A percentile compares a stretch with the other conserved stretches of the same genome.
These are phyloP conservation scores for Tetropium fuscum DNA, from an alignment of 2,888 invertebrate genomes.

Conservation along the genomic window DNA sequence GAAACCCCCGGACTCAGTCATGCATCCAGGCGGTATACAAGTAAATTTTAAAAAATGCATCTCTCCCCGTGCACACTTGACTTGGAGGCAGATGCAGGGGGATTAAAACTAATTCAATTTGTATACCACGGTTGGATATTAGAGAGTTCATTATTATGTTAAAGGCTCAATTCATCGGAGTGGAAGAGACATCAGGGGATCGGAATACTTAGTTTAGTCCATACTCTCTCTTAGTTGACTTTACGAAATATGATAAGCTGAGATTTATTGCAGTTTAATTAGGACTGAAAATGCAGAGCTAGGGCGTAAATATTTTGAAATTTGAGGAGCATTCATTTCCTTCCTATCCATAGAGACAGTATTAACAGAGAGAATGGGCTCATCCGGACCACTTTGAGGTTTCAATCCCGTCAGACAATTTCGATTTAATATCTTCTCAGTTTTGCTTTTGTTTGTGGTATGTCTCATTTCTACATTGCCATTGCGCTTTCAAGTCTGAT, in stretches of 20 bases:
- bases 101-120: conserved; percentile 51
- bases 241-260: conserved; percentile 14
- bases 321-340: background rate
- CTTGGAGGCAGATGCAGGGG: conserved; percentile 43
- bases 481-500: background rate
- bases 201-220: conserved; percentile 22
- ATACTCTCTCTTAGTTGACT: conserved; percentile 7
- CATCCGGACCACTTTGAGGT: background rate
- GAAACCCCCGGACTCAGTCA: background rate
- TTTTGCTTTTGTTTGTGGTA: background rate
- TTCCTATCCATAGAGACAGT: background rate
- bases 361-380: background rate
- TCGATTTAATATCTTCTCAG: background rate
- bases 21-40: conserved; percentile 23
- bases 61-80: conserved; percentile 38
- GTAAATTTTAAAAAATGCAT: conserved; percentile 33
- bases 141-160: conserved; percentile 52
- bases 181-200: conserved; percentile 36
- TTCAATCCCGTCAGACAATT: background rate
- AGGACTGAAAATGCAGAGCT: conserved; percentile 4
- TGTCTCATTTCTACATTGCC: background rate
- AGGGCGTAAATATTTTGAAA: background rate
- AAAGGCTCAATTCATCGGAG: conserved; percentile 40
- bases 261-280: conserved; percentile 16
- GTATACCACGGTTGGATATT: conserved; percentile 45